Conservation (phyloP, 2,888 invertebrate genomes). For the Pharmacophagus antenor region DNA sequence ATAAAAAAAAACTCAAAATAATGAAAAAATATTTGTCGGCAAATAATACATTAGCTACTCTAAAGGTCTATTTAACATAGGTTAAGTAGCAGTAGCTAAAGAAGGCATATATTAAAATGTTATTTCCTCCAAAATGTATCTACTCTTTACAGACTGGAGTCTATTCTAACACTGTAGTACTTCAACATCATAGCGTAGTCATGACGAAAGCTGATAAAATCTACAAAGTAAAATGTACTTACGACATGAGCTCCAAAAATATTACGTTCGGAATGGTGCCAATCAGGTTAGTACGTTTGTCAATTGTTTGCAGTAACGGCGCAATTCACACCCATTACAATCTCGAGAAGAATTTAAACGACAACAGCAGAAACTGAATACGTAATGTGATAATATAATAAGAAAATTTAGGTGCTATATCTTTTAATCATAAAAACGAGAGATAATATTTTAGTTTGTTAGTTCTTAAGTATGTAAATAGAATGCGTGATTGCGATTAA, state of each 20-base stretch:
- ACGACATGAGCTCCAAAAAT: slow-evolving; percentile 97
- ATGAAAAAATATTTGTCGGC: no score
- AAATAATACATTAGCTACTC: no score
- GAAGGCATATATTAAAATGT: not conserved
- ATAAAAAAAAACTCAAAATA: no score
- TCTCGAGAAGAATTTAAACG: slow-evolving; percentile 26
- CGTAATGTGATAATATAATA: slow-evolving; percentile 54
- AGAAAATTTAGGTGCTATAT: slow-evolving; percentile 48
- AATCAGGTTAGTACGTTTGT: slow-evolving; percentile 83
- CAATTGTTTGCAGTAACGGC: slow-evolving; percentile 24
- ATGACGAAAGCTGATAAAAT: slow-evolving; percentile 98
- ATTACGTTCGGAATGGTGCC: slow-evolving; percentile 99
- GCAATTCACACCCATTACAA: slow-evolving; percentile 27
- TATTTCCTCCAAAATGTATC: not conserved
- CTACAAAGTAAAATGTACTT: slow-evolving; percentile 97
- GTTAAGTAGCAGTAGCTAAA: no score
- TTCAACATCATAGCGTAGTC: slow-evolving; percentile 96
- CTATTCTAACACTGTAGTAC: slow-evolving; percentile 95
- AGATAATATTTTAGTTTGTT: slow-evolving; percentile 10
- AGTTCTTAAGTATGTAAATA: slow-evolving; percentile 23
- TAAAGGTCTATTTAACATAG: not conserved
- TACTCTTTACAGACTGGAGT: slow-evolving; percentile 89
- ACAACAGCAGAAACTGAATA: slow-evolving; percentile 40
- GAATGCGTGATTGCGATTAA: slow-evolving; percentile 9
- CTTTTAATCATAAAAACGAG: slow-evolving; percentile 34